Evolutionary conservation across 2,888 invertebrate species (phyloP), one percentile per base, ranked within the genome.

Genomic region (Psylliodes chrysocephalus): DNA sequence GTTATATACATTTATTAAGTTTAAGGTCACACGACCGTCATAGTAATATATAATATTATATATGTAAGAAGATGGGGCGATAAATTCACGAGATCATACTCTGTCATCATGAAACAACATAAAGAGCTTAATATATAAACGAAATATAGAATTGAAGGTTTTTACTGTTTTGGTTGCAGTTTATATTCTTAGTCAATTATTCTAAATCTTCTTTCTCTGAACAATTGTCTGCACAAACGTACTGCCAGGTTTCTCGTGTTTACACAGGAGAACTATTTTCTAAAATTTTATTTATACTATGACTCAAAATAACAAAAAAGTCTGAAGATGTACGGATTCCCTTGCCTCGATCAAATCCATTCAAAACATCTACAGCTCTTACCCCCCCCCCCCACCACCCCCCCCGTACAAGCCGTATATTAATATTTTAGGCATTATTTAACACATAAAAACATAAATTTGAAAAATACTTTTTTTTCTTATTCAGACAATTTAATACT

Each of bases 11-110:
- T 14, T 17, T 18, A 14, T 22, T 28, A 44, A 42, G 60, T 42
- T 47, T 54, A 54, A 60, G 53, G 60, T 60, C 53, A 35, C 60
- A 46, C 17, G 8, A 46, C 30, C 44, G 42, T 55, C 55, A 28
- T 54, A 18, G 47, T 61, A 28, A 61, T 54, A 53, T 25, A 25
- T 47, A 46, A 15, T 14, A 42, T 15, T 40, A 38, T n/a, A n/a
- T n/a, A n/a, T n/a, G n/a, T n/a, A 60, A 51, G 38, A 40, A 60
- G 60, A 57, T 30, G 19, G 46, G 38, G 40, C 57, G 40, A 59
- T 59, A 59, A 59, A 59, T 59, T 40, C 49, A 15, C 7, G 49
- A 49, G 14, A 49, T 49, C 22, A n/a, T 2, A 25, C 15, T 33
- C 33, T 15, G 47, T 22, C 28, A 49, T 25, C 28, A 15, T 10